Percentiles rank a stretch among this genome's conserved stretches.
Conservation (phyloP, 2,797 vertebrate species). For the Cottoperca gobio region DNA sequence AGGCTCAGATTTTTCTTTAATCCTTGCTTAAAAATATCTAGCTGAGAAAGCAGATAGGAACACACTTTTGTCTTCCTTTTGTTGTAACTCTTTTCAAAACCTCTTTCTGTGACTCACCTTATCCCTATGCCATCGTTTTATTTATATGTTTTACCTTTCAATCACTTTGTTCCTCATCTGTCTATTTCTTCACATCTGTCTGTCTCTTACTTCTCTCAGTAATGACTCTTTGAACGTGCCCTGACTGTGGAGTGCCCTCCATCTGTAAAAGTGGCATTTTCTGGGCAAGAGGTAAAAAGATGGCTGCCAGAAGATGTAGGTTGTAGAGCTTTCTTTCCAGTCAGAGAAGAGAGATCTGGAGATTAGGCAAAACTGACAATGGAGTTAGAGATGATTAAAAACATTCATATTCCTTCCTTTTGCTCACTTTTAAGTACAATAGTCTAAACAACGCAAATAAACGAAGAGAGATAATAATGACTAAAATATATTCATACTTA, state of each 20-base stretch:
- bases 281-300: conserved; percentile 54
- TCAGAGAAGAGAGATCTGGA: conserved; percentile 47
- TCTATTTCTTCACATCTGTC: conserved; percentile 59
- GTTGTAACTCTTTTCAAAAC: conserved; percentile 11
- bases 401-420: conserved; percentile 5
- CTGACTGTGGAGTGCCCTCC: conserved; percentile 54
- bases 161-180: conserved; percentile 50
- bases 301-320: conserved; percentile 30
- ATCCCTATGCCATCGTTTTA: conserved; percentile 34
- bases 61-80: conserved; percentile 20
- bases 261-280: conserved; percentile 70
- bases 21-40: conserved; percentile 6
- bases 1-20: conserved; percentile 14
- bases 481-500: background rate
- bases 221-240: conserved; percentile 62
- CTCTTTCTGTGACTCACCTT: conserved; percentile 27
- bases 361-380: conserved; percentile 29
- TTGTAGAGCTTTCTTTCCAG: conserved; percentile 41
- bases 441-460: background rate
- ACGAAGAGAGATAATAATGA: background rate
- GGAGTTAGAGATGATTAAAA: conserved; percentile 32
- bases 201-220: conserved; percentile 43
- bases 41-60: conserved; percentile 17
- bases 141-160: conserved; percentile 56
- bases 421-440: conserved; percentile 18